Base-by-base conservation (phyloP, 2,797 vertebrate genomes). In the Enoplosus armatus region DNA sequence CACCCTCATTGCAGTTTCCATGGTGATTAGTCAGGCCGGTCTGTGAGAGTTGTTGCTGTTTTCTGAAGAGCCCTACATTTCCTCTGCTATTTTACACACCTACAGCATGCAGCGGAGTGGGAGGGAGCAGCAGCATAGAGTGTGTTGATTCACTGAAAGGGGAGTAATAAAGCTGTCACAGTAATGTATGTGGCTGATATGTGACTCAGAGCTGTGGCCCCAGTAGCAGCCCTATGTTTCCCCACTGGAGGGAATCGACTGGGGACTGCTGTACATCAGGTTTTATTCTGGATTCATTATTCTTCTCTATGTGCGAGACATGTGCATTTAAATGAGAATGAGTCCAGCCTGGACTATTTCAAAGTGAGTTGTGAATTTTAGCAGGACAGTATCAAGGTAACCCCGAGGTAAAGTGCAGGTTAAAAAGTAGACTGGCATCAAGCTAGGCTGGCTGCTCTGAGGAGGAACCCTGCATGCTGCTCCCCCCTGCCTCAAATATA, bases 111-210 rank as follows among this genome's bases (percentile, higher is more conserved):
- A 15, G 68, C 45, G 63, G 41, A 80, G 74, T 77, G 80, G 82
- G 86, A 77, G 89, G 78, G 58, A 65, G 68, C 10, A 33, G 39
- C 29, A 8, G 71, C 35, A 26, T 58, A 60, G 56, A 85, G 79
- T 53, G 80, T 72, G 81, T 68, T 63, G 80, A 82, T 85, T 80
- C 50, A 72, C 65, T 83, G 84, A 79, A 56, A 84, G 77, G 69
- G 79, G 64, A 77, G 75, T 90, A 90, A 93, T 93, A 88, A 93
- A 94, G 85, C 80, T 91, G 89, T 93, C 89, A 89, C 61, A 59
- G 79, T 84, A 87, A 89, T 81, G 80, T 72, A 85, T 86, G 72
- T 74, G 72, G 86, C 78, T 71, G 83, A 78, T 78, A 54, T 77
- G 77, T 66, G 84, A 84, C 63, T 79, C 70, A 31, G 77, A 77